Conservation (phyloP, 2,888 invertebrate genomes). For the Tachina lurida region DNA sequence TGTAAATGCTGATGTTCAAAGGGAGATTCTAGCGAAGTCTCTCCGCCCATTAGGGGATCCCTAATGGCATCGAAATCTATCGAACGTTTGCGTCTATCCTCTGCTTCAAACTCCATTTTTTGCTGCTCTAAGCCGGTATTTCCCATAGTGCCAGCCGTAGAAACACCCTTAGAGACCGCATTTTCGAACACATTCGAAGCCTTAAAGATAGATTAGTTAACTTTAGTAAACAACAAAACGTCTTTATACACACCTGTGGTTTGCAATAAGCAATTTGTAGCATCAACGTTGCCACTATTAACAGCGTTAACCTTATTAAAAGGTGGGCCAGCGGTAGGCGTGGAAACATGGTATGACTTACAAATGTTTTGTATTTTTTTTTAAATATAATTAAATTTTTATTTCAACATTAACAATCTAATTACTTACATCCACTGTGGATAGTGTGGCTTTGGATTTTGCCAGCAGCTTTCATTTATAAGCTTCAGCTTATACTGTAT, state of each 20-base stretch:
- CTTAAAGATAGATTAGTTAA: neutral
- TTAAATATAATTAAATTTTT: neutral
- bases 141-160: conserved; percentile 73
- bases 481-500: conserved; percentile 8
- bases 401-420: neutral
- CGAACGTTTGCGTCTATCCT: conserved; percentile 71
- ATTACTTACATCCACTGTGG: neutral
- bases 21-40: neutral
- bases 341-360: conserved; percentile 20
- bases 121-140: conserved; percentile 69
- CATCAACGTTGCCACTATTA: neutral
- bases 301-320: neutral
- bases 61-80: neutral
- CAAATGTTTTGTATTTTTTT: neutral
- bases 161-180: conserved; percentile 35
- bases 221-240: neutral
- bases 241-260: conserved; percentile 47
- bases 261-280: conserved; percentile 8
- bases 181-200: conserved; percentile 63
- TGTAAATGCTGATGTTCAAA: conserved; percentile 65
- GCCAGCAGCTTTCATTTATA: conserved; percentile 11
- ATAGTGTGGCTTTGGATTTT: neutral
- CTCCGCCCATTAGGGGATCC: neutral
- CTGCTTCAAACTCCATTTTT: conserved; percentile 73
- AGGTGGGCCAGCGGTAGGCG: neutral